A percentile compares a stretch with the other conserved stretches of the same genome.
Evolutionary conservation across 2,113 vertebrate genomes (phyloP).

Genomic region (Syrmaticus mikado): DNA sequence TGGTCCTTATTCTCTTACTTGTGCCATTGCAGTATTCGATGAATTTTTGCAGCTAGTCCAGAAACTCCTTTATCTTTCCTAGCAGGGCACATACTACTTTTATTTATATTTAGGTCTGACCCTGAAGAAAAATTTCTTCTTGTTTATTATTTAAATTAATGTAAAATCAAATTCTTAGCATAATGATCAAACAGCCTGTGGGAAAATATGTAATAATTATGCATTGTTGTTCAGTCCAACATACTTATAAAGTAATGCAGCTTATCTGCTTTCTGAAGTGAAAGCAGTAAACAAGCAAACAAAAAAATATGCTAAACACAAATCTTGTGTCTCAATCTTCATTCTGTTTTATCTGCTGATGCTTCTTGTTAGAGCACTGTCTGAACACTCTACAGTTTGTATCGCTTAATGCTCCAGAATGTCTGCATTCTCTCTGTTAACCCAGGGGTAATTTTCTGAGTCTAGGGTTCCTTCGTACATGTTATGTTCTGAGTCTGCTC

Average conservation of each 20-base stretch:
- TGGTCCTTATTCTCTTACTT: background rate
- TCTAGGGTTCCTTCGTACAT: background rate
- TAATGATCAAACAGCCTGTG: background rate
- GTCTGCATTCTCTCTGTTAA: background rate
- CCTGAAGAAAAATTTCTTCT: background rate
- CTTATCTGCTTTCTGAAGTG: background rate
- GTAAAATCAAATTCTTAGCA: background rate
- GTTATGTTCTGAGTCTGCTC: background rate
- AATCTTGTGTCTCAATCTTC: background rate
- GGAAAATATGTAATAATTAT: background rate
- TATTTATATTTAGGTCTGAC: background rate
- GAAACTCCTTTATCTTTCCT: conserved; percentile 4
- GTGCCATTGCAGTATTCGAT: background rate
- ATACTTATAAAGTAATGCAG: background rate
- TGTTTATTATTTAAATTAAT: conserved; percentile 19
- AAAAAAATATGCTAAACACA: background rate
- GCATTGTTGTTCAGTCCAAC: background rate
- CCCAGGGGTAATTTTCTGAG: background rate
- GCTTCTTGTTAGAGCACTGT: background rate
- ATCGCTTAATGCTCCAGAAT: background rate
- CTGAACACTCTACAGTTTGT: background rate
- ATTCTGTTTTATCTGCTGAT: background rate
- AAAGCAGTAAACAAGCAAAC: background rate
- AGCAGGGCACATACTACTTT: background rate
- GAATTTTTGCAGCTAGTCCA: background rate